Conservation (phyloP, 2,888 invertebrate genomes). For the Metalampra italica region DNA sequence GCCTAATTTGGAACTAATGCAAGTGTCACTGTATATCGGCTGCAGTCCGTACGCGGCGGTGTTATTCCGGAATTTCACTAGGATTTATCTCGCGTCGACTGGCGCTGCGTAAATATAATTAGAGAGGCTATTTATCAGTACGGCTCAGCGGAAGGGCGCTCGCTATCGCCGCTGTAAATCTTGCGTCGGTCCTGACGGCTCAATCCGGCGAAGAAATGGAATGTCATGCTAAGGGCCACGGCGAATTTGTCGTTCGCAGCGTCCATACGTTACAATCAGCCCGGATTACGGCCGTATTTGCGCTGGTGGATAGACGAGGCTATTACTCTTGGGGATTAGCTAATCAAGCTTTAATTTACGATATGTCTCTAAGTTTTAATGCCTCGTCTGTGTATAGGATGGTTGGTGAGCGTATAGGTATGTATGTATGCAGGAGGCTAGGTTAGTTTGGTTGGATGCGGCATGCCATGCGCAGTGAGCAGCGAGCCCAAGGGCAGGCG, state of each 20-base stretch:
- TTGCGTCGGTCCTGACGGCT: slow-evolving; percentile 60
- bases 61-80: slow-evolving; percentile 63
- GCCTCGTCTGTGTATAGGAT: not conserved
- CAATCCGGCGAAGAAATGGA: slow-evolving; percentile 63
- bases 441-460: slow-evolving; percentile 27
- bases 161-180: slow-evolving; percentile 69
- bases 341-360: slow-evolving; percentile 32
- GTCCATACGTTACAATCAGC: slow-evolving; percentile 53
- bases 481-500: slow-evolving; percentile 47
- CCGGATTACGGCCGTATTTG: slow-evolving; percentile 38
- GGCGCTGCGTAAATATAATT: slow-evolving; percentile 77
- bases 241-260: slow-evolving; percentile 42
- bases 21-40: slow-evolving; percentile 44
- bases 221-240: slow-evolving; percentile 42
- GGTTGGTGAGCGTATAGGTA: not conserved
- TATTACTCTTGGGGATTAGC: slow-evolving; percentile 43
- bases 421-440: too few species aligned
- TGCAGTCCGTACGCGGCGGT: slow-evolving; percentile 50
- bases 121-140: slow-evolving; percentile 73
- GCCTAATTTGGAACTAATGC: slow-evolving; percentile 53
- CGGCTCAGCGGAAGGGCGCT: slow-evolving; percentile 64
- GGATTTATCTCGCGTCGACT: slow-evolving; percentile 68
- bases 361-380: slow-evolving; percentile 24
- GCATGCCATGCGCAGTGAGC: slow-evolving; percentile 32
- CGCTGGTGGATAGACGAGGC: slow-evolving; percentile 30